phyloP scores from a whole-genome alignment of 2,113 vertebrate species.

The Mesitornis unicolor region DNA sequence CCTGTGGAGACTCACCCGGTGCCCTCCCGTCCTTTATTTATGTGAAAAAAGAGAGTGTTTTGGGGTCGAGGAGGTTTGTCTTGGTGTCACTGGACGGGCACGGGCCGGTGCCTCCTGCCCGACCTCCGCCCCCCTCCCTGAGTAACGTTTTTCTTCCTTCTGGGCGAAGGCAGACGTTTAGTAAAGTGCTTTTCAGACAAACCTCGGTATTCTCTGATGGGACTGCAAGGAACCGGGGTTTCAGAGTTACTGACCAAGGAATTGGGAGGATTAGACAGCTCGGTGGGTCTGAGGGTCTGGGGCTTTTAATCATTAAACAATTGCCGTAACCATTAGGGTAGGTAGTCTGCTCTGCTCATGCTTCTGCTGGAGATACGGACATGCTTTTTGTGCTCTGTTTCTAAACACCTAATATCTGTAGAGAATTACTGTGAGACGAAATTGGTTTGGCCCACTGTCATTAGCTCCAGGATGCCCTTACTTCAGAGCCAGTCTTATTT shows the following conservation, averaged over 20 bases:
- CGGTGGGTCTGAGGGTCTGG: background rate
- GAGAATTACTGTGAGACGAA: background rate
- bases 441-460: rapidly evolving
- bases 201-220: rapidly evolving
- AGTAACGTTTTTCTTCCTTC: background rate
- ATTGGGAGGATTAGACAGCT: rapidly evolving
- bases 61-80: background rate
- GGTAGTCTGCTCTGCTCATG: no score
- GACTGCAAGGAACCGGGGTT: rapidly evolving
- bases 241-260: background rate
- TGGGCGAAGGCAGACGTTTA: rapidly evolving
- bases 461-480: background rate
- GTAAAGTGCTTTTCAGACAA: rapidly evolving
- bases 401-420: background rate
- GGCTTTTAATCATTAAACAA: background rate
- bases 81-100: background rate
- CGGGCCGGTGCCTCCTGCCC: no score
- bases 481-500: background rate
- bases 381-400: no score
- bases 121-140: rapidly evolving
- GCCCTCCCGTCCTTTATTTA: background rate
- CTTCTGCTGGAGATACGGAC: background rate
- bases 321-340: no score
- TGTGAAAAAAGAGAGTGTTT: background rate
- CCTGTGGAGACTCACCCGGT: no score